Conservation (phyloP, 2,113 vertebrate genomes). For the Melanerpes aurifrons region DNA sequence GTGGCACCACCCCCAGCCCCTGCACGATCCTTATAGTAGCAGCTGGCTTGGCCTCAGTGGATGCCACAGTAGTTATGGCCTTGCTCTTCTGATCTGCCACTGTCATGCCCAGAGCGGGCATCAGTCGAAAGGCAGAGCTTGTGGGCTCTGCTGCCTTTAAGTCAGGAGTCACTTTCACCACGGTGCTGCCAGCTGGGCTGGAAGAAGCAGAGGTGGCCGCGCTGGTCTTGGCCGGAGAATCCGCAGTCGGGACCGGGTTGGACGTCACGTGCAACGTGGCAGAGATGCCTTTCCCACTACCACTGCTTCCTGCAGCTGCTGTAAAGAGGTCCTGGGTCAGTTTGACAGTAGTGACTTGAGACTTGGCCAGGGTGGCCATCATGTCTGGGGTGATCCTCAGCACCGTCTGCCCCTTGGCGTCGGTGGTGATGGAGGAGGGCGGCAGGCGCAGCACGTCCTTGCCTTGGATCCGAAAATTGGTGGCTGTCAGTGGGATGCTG, state of each 20-base stretch:
- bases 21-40: constrained; percentile 95
- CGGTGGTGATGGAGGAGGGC: constrained; percentile 94
- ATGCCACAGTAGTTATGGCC: constrained; percentile 79
- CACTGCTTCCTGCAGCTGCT: constrained; percentile 65
- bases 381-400: constrained; percentile 97
- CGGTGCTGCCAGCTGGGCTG: constrained; percentile 76
- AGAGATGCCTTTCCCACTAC: constrained; percentile 88
- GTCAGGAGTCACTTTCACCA: constrained; percentile 88
- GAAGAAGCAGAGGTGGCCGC: constrained; percentile 66
- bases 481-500: constrained; percentile 89
- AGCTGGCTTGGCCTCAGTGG: constrained; percentile 86
- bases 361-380: constrained; percentile 97
- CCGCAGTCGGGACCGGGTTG: constrained; percentile 78
- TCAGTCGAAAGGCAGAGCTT: constrained; percentile 87
- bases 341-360: constrained; percentile 94
- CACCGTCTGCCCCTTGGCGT: constrained; percentile 95
- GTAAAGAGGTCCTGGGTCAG: constrained; percentile 93
- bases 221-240: constrained; percentile 77
- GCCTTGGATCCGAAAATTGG: constrained; percentile 94
- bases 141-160: constrained; percentile 83
- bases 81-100: constrained; percentile 91
- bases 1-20: constrained; percentile 91
- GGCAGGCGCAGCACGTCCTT: constrained; percentile 95
- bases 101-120: constrained; percentile 91
- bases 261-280: constrained; percentile 91